A percentile compares a stretch with the other conserved stretches of the same genome.
phyloP scores from a whole-genome alignment of 2,113 vertebrate genomes.

The Pelodiscus sinensis region DNA sequence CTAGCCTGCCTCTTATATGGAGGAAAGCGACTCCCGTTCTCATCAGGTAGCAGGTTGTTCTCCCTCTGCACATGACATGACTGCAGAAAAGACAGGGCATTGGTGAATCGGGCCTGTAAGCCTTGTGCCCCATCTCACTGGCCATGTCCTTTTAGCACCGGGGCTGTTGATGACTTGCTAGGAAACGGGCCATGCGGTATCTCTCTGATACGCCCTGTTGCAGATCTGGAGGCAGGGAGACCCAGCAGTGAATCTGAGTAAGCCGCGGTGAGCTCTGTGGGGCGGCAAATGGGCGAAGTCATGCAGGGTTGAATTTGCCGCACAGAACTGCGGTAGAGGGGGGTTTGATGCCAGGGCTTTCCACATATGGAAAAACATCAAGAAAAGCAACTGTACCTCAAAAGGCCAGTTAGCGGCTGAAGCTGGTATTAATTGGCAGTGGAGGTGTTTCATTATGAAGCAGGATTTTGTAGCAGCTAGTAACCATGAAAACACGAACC shows the following conservation, averaged over 20 bases:
- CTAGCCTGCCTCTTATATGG: too few relatives aligned
- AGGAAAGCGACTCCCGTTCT: not conserved
- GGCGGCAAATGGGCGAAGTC: not conserved
- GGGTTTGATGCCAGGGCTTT: conserved; percentile 2
- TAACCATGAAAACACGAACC: conserved; percentile 48
- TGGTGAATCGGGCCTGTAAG: not conserved
- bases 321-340: not conserved
- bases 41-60: rapidly evolving
- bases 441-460: conserved; percentile 62
- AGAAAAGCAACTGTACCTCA: conserved; percentile 14
- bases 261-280: not conserved
- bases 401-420: conserved; percentile 49
- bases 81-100: not conserved
- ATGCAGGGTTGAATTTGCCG: not conserved
- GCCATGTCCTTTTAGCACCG: not conserved
- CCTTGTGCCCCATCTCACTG: not conserved
- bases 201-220: not conserved
- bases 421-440: conserved; percentile 55
- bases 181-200: not conserved
- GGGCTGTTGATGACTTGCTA: not conserved
- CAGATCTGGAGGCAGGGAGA: not conserved
- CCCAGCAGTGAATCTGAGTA: conserved; percentile 1
- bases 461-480: conserved; percentile 48
- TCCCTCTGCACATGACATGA: not conserved
- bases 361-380: conserved; percentile 3